A percentile compares a stretch with the other conserved stretches of the same genome.
Evolutionary conservation across 2,113 vertebrate species (phyloP).

Genomic region (Chionodraco myersi): DNA sequence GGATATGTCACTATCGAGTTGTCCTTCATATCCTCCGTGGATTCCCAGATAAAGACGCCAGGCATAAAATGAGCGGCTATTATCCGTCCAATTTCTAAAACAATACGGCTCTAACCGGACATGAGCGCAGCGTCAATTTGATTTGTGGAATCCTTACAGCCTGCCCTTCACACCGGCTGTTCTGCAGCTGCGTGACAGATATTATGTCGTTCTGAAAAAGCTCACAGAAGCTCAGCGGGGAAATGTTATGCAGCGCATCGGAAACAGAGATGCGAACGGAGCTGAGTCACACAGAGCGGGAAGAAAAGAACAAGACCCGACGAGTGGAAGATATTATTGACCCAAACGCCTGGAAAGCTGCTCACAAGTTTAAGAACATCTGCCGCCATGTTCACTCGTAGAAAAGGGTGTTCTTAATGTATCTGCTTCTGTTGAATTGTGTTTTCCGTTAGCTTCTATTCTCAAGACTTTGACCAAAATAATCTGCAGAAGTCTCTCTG

Average conservation of each 20-base stretch:
- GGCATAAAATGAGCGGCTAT: background rate
- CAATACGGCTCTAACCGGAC: background rate
- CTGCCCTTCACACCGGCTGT: constrained; percentile 1
- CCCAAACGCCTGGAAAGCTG: too few relatives aligned
- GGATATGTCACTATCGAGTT: background rate
- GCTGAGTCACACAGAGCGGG: background rate
- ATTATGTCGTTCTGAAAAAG: background rate
- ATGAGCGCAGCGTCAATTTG: background rate
- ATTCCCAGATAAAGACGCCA: background rate
- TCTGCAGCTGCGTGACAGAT: background rate
- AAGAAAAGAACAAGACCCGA: background rate
- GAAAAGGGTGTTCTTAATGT: too few relatives aligned
- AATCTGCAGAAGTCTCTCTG: too few relatives aligned
- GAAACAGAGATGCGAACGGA: background rate
- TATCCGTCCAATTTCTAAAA: background rate
- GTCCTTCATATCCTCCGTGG: background rate
- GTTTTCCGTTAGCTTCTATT: too few relatives aligned
- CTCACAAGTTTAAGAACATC: too few relatives aligned
- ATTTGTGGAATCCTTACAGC: background rate
- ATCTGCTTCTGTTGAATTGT: background rate
- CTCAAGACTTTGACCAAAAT: too few relatives aligned
- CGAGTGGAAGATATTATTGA: background rate
- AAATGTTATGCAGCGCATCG: background rate
- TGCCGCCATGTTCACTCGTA: too few relatives aligned
- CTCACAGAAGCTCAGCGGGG: background rate